Evolutionary conservation across 2,888 invertebrate species (phyloP), one percentile per base, ranked within the genome.

Genomic region (Leptopilina syphax): DNA sequence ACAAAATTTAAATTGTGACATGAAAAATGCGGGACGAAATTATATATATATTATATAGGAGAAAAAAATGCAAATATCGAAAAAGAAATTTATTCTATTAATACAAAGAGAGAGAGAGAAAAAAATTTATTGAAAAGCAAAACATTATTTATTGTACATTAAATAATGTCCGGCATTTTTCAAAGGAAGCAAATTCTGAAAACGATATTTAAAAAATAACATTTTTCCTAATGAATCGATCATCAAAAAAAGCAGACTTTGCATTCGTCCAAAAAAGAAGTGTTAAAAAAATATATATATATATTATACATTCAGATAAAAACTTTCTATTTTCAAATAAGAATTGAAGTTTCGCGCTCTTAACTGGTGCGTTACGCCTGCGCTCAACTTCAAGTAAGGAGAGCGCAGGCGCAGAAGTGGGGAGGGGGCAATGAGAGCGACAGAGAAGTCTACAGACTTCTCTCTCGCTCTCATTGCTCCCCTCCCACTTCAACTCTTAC

Each of bases 71-170:
- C 54, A 57, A 73, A 73, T 73, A 73, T 73, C 54, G 34, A 60
- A 73, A 73, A 41, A 34, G 34, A 34, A 34, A 57, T 73, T 73
- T 60, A 73, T 73, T 60, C 57, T 73, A 73, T 13, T 60, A 73
- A 34, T 34, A 73, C 9, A 10, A n/a, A 41, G 34, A 34, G 34
- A 34, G 34, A 34, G 34, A 34, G 34, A 73, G 24, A 63, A 13
- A 44, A 34, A 73, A n/a, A 13, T 34, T 24, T 70, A 3, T 54
- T 50, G 54, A 54, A 54, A 57, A 70, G 34, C 34, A 24, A 68
- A 70, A 9, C 34, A 73, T 73, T 73, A 73, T 73, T 73, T 73
- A 57, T 73, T 73, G 73, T 73, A 73, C 57, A 73, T 73, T 73
- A 10, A 73, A 27, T 34, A 34, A 68, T 34, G 34, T 73, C 57